Evolutionary conservation across 2,113 vertebrate genomes (phyloP).

Genomic region (Hirundichthys speculiger): DNA sequence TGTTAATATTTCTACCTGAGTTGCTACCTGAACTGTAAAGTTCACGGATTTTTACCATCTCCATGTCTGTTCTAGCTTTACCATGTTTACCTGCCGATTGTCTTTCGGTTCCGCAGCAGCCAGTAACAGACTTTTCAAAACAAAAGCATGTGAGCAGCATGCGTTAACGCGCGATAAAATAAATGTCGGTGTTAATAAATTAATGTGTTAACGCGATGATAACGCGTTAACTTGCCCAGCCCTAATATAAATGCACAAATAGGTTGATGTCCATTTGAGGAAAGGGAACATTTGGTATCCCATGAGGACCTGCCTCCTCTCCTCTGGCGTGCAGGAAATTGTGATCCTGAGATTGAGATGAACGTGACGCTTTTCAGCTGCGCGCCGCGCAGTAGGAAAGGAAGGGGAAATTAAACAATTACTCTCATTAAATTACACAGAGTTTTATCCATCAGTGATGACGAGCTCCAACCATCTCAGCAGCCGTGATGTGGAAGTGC

Average conservation of each 20-base stretch:
- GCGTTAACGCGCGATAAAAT: no score
- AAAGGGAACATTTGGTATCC: conserved; percentile 13
- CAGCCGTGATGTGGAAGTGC: conserved; percentile 30
- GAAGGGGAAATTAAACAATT: conserved; percentile 30
- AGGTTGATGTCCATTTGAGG: conserved; percentile 14
- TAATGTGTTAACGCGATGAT: no score
- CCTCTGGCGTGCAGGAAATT: conserved; percentile 36
- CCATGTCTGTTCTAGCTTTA: no score
- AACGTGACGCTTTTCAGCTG: conserved; percentile 39
- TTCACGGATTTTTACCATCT: no score
- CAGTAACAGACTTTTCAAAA: no score
- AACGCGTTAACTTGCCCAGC: no score
- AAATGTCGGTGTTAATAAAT: no score
- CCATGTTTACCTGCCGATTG: no score
- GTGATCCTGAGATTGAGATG: conserved; percentile 30
- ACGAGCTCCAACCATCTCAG: conserved; percentile 49
- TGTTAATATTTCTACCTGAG: no score
- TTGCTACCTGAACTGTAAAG: no score
- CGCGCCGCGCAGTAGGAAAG: conserved; percentile 21
- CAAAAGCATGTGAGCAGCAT: no score
- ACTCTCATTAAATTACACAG: conserved; percentile 70
- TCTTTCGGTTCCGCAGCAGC: no score
- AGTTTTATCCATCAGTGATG: conserved; percentile 58
- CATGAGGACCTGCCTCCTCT: conserved; percentile 19
- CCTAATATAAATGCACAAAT: background rate